Base-by-base conservation (phyloP, 2,888 invertebrate genomes). In the Sclerodermus sp. region DNA sequence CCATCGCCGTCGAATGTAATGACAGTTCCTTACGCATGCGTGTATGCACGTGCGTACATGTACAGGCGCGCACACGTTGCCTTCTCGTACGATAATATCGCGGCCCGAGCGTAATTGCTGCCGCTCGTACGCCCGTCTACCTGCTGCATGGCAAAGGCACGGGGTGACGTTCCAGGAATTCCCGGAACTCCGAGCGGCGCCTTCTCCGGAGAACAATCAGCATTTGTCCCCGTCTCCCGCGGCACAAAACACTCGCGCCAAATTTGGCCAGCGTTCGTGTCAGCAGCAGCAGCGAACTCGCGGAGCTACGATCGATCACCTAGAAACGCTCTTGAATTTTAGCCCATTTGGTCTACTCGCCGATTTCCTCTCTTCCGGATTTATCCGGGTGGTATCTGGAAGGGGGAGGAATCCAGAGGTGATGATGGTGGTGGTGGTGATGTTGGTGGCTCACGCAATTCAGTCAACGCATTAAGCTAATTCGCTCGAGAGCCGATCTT, bases 181-280 rank as follows among this genome's bases (percentile, higher is more conserved):
- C 60, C 53, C 51, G 59, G 65, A 62, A 66, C 61, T 37, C 51
- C 45, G 36, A 41, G 59, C 61, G 59, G 67, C 62, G 65, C 67
- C 65, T 68, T 66, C 61, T 51, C 54, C 37, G 57, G 55, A 47
- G 57, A 60, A 60, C 62, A 62, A 65, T 67, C 60, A 54, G 18
- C 49, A 44, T 58, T 49, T 53, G 31, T 42, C 40, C 23, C 8
- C 36, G 36, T 36, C 13, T 36, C 36, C 10, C 36, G 13, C 36
- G 4, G 4, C 15, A 36, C 13, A 15, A 36, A 15, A 14, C 15
- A 36, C 36, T 15, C 36, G 10, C 36, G 36, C 36, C 15, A 23
- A 23, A 23, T 23, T 23, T 23, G 23, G 23, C 23, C 4, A 23
- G 10, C 36, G 5, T 10, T 36, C 36, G 36, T n/a, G 36, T 14